Evolutionary conservation across 2,888 invertebrate genomes (phyloP).

Genomic region (Cryptocephalus moraei): DNA sequence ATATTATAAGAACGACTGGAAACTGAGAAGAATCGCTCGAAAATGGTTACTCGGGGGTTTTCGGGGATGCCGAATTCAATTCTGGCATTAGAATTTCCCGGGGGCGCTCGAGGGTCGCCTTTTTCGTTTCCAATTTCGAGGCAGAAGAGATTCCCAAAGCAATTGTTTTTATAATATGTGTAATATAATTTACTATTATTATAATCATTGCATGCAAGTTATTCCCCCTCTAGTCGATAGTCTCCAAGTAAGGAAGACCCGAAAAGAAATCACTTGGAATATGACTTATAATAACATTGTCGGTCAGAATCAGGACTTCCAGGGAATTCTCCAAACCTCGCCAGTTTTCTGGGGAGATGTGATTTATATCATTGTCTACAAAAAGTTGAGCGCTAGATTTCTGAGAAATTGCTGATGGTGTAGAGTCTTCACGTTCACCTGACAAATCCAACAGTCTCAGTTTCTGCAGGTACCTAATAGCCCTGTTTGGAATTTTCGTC

Average conservation of each 20-base stretch:
- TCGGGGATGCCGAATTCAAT: too few relatives aligned
- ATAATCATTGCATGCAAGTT: conserved; percentile 65
- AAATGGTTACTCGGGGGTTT: too few relatives aligned
- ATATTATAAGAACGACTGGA: too few relatives aligned
- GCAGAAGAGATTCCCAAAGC: too few relatives aligned
- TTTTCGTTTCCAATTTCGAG: too few relatives aligned
- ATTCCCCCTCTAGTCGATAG: conserved; percentile 72
- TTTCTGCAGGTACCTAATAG: conserved; percentile 72
- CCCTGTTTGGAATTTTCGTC: conserved; percentile 66
- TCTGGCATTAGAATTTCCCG: too few relatives aligned
- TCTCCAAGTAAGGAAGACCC: conserved; percentile 65
- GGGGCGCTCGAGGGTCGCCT: too few relatives aligned
- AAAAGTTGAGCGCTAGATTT: not conserved
- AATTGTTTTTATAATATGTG: too few relatives aligned
- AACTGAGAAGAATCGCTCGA: too few relatives aligned
- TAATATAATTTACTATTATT: too few relatives aligned
- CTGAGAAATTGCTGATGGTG: not conserved
- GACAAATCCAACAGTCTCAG: conserved; percentile 58
- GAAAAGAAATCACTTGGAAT: conserved; percentile 70
- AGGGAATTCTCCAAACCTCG: conserved; percentile 70
- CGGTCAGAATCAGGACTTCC: conserved; percentile 62
- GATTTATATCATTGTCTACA: conserved; percentile 76
- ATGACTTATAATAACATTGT: conserved; percentile 68
- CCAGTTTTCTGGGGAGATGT: conserved; percentile 71
- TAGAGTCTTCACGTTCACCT: conserved; percentile 41